Conservation (phyloP, 1,140 invertebrate genomes). For the Bombus superbus region DNA sequence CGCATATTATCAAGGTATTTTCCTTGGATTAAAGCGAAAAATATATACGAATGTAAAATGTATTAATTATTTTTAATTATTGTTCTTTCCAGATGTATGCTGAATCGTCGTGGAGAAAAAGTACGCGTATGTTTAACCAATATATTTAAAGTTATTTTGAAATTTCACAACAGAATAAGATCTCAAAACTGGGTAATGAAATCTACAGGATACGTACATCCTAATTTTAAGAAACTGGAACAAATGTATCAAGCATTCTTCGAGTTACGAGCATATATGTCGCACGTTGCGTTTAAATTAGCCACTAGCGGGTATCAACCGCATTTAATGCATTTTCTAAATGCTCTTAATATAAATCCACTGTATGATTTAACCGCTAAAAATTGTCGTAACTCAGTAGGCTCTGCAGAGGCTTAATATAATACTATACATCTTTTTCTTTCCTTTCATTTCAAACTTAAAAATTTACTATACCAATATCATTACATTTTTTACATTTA, state of each 20-base stretch:
- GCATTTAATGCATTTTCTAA: constrained; percentile 79
- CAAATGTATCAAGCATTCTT: constrained; percentile 79
- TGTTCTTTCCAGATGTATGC: constrained; percentile 84
- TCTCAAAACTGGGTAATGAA: constrained; percentile 71
- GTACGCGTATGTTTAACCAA: constrained; percentile 86
- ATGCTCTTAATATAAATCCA: constrained; percentile 80
- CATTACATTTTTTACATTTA: not conserved
- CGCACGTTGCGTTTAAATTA: constrained; percentile 78
- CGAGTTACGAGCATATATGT: constrained; percentile 76
- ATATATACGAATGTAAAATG: no score
- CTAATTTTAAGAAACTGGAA: constrained; percentile 76
- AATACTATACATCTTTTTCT: not conserved
- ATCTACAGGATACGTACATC: constrained; percentile 65
- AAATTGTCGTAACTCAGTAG: not conserved
- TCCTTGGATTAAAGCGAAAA: not conserved
- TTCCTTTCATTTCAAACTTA: not conserved
- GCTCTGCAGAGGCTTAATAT: not conserved
- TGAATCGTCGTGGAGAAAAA: constrained; percentile 86
- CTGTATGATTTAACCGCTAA: constrained; percentile 74
- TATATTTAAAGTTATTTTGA: constrained; percentile 87
- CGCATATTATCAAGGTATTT: constrained; percentile 84
- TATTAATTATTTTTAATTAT: no score
- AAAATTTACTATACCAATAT: not conserved
- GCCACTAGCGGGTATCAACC: constrained; percentile 80
- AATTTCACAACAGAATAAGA: constrained; percentile 86